A percentile compares a stretch with the other conserved stretches of the same genome.
Conservation (phyloP, 2,888 invertebrate genomes). For the Cephus pygmeus region DNA sequence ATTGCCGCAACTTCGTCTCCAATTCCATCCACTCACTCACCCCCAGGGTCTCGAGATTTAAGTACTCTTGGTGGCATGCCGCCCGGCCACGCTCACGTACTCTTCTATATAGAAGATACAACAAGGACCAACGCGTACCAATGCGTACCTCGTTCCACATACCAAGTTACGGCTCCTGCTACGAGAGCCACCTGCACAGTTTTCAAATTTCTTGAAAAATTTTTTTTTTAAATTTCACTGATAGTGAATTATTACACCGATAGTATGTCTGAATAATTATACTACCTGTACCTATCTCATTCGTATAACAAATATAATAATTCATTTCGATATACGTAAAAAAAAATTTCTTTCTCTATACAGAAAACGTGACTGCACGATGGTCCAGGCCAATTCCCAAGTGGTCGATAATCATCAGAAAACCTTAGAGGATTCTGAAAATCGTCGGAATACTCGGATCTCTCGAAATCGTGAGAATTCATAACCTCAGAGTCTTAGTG, state of each 20-base stretch:
- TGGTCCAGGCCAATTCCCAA: constrained; percentile 38
- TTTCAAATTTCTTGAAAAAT: constrained; percentile 28
- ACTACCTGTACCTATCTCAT: neutral
- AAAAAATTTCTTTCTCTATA: neutral
- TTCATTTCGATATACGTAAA: neutral
- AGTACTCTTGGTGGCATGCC: constrained; percentile 43
- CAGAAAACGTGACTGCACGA: constrained; percentile 47
- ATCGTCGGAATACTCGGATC: constrained; percentile 43
- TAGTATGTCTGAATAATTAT: too few species aligned
- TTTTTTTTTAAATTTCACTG: neutral
- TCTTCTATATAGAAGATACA: neutral
- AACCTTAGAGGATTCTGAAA: constrained; percentile 10
- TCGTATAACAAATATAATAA: neutral
- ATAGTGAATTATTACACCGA: neutral
- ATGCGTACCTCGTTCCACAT: constrained; percentile 26
- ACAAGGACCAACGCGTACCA: neutral
- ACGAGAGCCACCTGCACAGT: constrained; percentile 12
- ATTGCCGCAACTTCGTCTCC: constrained; percentile 34
- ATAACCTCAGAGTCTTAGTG: constrained; percentile 39
- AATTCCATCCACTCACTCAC: constrained; percentile 7
- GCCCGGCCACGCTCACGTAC: constrained; percentile 48
- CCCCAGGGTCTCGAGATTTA: constrained; percentile 45
- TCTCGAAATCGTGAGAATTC: constrained; percentile 46
- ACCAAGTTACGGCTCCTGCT: constrained; percentile 16
- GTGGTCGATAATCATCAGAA: constrained; percentile 36